Base-by-base conservation (phyloP, 2,888 invertebrate genomes). In the Eristalis intricaria region DNA sequence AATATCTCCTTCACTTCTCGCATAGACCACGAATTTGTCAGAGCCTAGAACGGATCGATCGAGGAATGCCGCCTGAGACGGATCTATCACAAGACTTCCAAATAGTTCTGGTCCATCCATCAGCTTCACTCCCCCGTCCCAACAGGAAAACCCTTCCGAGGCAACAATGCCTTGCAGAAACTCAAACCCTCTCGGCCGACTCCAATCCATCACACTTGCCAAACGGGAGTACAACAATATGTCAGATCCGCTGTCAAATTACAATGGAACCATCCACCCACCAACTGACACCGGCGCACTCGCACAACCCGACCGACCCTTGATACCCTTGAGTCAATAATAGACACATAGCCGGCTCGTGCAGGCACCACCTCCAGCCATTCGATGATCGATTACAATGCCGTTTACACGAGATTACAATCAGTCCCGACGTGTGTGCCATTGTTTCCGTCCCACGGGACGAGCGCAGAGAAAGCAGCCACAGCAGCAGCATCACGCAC, bases 301-400 rank as follows among this genome's bases (percentile, higher is more conserved):
- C 22, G 58, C 22, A 15, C 58, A 19, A 19, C 23, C 22, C 23
- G 23, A 35, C 63, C 61, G 68, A 50, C 68, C n/a, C 61, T 60
- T n/a, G n/a, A 19, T 68, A 50, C 61, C 58, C 22, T 29, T 66
- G 1, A 58, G 66, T 60, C n/a, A 68, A 76, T 61, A 66, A 76
- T 68, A 66, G 66, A 66, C 22, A 19, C 68, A 61, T 60, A 63
- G 38, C 29, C 56, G 29, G 19, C 40, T 60, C 40, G 4, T n/a
- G 26, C 58, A 23, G 38, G 19, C 40, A 60, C 50, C 23, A 61
- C 50, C 56, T 23, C 19, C 43, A 61, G 43, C 29, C 74, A 38
- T 68, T 70, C 38, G 65, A 78, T 86, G 86, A 86, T 86, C 86
- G 75, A 86, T 86, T 83, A 83, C 75, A 70, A 83, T 71, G 69